Evolutionary conservation across 1,140 invertebrate genomes (phyloP).

Genomic region (Nasonia longicornis): DNA sequence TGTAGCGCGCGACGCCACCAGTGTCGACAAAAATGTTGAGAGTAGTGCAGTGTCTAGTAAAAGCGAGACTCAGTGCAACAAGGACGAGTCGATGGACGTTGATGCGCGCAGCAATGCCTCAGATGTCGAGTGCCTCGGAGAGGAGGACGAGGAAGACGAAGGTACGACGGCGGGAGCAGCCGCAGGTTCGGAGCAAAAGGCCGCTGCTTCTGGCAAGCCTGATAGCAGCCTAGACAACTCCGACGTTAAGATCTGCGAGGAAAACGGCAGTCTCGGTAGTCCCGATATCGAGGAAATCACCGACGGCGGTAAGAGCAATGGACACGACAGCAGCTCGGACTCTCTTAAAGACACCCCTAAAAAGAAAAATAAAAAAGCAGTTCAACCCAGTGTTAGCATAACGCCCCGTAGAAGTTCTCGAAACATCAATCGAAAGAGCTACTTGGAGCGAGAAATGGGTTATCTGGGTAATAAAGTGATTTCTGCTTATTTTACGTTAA

Average conservation of each 20-base stretch:
- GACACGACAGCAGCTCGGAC: slow-evolving; percentile 49
- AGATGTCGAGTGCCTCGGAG: slow-evolving; percentile 66
- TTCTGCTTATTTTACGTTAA: slow-evolving; percentile 26
- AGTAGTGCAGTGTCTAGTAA: slow-evolving; percentile 45
- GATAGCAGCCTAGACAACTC: slow-evolving; percentile 58
- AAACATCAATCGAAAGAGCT: slow-evolving; percentile 75
- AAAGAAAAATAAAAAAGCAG: slow-evolving; percentile 64
- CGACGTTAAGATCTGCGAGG: slow-evolving; percentile 63
- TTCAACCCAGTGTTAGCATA: slow-evolving; percentile 64
- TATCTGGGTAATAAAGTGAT: slow-evolving; percentile 44
- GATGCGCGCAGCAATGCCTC: slow-evolving; percentile 63
- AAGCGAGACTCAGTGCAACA: slow-evolving; percentile 53
- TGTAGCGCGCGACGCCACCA: not conserved
- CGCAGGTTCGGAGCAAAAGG: slow-evolving; percentile 15
- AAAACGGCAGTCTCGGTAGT: slow-evolving; percentile 65
- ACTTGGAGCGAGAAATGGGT: slow-evolving; percentile 64
- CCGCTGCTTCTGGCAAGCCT: slow-evolving; percentile 51
- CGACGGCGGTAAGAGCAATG: slow-evolving; percentile 58
- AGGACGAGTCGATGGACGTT: slow-evolving; percentile 61
- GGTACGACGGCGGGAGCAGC: not conserved
- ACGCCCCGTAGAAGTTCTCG: slow-evolving; percentile 74
- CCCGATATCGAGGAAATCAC: slow-evolving; percentile 66
- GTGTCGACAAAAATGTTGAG: slow-evolving; percentile 14
- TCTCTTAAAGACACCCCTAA: slow-evolving; percentile 54
- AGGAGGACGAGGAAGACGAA: slow-evolving; percentile 56